Conservation (phyloP, 64 coral and sea anemone species). For the Dendronephthya gigantea region DNA sequence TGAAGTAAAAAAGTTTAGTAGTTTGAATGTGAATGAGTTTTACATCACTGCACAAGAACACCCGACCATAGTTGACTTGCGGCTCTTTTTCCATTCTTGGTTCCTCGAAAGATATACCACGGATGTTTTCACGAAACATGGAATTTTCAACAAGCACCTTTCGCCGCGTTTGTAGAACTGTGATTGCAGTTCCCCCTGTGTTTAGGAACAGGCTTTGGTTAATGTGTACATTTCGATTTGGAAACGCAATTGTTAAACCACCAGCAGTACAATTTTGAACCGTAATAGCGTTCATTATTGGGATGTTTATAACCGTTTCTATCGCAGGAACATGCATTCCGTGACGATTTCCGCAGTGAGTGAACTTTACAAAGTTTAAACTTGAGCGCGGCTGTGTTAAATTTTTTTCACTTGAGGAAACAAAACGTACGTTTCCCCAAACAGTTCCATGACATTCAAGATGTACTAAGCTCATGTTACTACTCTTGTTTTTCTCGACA, state of each 20-base stretch:
- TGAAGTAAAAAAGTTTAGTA: constrained; percentile 31
- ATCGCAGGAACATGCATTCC: constrained; percentile 27
- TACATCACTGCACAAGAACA: constrained; percentile 25
- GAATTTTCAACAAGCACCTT: constrained; percentile 17
- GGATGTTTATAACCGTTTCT: constrained; percentile 16
- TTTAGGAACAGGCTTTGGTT: constrained; percentile 19
- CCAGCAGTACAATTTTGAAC: constrained; percentile 45
- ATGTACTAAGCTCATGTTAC: background rate
- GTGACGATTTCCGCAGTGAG: constrained; percentile 39
- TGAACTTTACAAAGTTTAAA: constrained; percentile 37
- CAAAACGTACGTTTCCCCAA: constrained; percentile 58
- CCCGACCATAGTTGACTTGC: constrained; percentile 30
- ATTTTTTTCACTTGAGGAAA: background rate
- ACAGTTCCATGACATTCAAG: constrained; percentile 22
- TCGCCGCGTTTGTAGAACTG: background rate
- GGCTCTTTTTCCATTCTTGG: constrained; percentile 29
- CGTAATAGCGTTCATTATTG: constrained; percentile 20
- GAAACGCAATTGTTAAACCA: constrained; percentile 12
- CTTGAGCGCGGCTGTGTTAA: background rate
- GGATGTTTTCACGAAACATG: background rate
- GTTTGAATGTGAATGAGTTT: background rate
- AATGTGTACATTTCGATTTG: constrained; percentile 5
- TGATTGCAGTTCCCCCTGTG: constrained; percentile 20
- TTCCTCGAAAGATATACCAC: constrained; percentile 37
- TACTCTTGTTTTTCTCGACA: background rate